Percentiles rank a stretch among this genome's conserved stretches.
These are phyloP conservation scores for Pterostichus niger DNA, from an alignment of 2,888 invertebrate genomes.

Conservation along the genomic window DNA sequence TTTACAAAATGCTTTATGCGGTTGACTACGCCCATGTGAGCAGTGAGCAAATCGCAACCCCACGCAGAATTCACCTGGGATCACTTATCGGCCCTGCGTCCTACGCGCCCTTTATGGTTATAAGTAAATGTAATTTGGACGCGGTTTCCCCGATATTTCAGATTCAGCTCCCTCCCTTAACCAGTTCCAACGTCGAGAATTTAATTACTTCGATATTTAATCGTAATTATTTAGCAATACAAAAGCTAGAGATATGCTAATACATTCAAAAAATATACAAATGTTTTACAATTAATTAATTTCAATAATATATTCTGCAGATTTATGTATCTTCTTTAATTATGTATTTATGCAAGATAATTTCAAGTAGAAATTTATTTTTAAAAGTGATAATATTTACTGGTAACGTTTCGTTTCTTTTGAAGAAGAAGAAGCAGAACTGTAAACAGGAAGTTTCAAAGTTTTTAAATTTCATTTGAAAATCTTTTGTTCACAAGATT, in stretches of 20 bases:
- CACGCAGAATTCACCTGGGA: constrained; percentile 25
- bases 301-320: background rate
- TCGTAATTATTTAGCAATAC: background rate
- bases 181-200: background rate
- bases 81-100: constrained; percentile 28
- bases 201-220: constrained; percentile 9
- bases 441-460: constrained; percentile 37
- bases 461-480: constrained; percentile 47
- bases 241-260: background rate
- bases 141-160: constrained; percentile 29
- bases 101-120: constrained; percentile 7
- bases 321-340: constrained; percentile 2
- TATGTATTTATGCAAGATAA: constrained; percentile 26
- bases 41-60: constrained; percentile 18
- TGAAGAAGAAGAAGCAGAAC: background rate
- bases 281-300: constrained; percentile 3
- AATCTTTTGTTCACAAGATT: constrained; percentile 27
- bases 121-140: constrained; percentile 42
- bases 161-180: background rate
- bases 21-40: constrained; percentile 21
- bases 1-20: constrained; percentile 8
- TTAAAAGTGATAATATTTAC: constrained; percentile 11
- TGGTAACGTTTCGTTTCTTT: constrained; percentile 24
- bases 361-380: constrained; percentile 19
- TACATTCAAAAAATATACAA: background rate